A percentile compares a stretch with the other conserved stretches of the same genome.
Evolutionary conservation across 2,113 vertebrate genomes (phyloP).

Genomic region (Donacobius atricapilla): DNA sequence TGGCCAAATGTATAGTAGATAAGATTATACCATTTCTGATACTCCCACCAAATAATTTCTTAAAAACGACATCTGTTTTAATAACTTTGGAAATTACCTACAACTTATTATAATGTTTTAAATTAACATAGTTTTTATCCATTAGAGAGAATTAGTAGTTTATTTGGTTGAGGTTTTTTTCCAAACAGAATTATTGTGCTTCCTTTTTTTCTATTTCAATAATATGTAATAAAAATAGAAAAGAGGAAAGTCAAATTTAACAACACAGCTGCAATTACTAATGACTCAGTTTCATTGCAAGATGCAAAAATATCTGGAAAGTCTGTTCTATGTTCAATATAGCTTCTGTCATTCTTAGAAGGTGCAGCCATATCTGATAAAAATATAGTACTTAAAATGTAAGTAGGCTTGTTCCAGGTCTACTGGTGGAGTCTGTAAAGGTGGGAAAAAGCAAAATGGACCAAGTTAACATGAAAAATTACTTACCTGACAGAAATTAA

Average conservation of each 20-base stretch:
- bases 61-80: not conserved
- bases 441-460: not conserved
- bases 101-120: not conserved
- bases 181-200: not conserved
- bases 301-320: not conserved
- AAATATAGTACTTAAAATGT: not conserved
- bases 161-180: not conserved
- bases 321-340: not conserved
- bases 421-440: not conserved
- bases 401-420: not conserved
- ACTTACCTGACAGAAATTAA: not conserved
- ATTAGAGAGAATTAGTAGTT: not conserved
- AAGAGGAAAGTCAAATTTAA: not conserved
- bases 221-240: not conserved
- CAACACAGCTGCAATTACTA: not conserved
- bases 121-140: not conserved
- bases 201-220: not conserved
- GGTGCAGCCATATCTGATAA: not conserved
- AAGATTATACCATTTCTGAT: not conserved
- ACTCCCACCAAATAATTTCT: not conserved
- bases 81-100: not conserved
- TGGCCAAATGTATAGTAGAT: not conserved
- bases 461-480: not conserved
- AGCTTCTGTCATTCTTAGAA: not conserved
- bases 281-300: not conserved